Conservation (phyloP, 2,797 vertebrate genomes). For the Myotis pilosus region DNA sequence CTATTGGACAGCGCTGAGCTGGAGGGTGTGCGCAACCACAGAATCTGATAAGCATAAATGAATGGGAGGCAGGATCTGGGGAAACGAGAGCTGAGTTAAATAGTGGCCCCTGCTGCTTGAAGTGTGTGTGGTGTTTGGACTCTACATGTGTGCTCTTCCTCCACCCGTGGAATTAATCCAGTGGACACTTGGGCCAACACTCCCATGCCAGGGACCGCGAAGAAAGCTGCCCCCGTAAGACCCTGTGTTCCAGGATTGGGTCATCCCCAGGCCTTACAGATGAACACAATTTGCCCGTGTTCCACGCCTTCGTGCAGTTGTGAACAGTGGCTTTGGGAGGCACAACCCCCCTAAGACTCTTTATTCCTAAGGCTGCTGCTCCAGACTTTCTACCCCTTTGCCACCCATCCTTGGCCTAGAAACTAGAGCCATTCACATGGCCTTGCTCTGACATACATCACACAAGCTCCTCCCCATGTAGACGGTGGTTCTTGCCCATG, state of each 20-base stretch:
- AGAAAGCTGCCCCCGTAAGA: not conserved
- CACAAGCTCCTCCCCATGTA: not conserved
- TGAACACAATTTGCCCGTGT: not conserved
- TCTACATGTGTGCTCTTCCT: not conserved
- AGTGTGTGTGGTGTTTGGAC: not conserved
- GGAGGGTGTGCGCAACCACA: not conserved
- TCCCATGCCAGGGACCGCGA: not conserved
- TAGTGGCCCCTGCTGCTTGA: not conserved
- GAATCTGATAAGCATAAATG: not conserved
- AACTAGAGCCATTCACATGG: not conserved
- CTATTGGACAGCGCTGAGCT: not conserved
- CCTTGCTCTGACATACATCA: not conserved
- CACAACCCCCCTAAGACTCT: accelerated
- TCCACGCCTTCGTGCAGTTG: accelerated
- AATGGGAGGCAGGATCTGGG: not conserved
- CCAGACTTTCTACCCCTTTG: not conserved
- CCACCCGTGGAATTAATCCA: not conserved
- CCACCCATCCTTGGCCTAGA: not conserved
- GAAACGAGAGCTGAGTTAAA: not conserved
- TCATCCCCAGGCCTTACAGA: not conserved
- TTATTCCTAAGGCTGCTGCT: not conserved
- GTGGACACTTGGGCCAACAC: not conserved
- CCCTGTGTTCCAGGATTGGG: not conserved
- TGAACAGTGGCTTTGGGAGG: not conserved
- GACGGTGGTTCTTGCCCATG: not conserved